Evolutionary conservation across 2,888 invertebrate genomes (phyloP).

Genomic region (Eucriotettix oculatus): DNA sequence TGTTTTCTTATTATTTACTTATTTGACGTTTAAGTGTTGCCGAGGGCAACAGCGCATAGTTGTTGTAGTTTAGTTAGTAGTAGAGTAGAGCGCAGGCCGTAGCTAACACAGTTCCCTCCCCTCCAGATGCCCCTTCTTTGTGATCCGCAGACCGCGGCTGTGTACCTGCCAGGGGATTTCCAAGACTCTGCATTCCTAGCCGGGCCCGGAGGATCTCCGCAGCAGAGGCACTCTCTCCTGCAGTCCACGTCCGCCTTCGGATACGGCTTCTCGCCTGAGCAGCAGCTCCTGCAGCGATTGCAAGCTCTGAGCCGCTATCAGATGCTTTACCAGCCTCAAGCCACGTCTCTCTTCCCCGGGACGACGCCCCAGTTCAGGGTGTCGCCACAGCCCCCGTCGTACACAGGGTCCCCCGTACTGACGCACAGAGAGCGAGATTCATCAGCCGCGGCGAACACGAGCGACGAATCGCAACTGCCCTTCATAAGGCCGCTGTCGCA

Average conservation of each 20-base stretch:
- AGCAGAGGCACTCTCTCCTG: slow-evolving; percentile 12
- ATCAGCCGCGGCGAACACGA: slow-evolving; percentile 19
- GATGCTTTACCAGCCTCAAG: slow-evolving; percentile 27
- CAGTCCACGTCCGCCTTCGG: slow-evolving; percentile 15
- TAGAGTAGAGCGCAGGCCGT: no score
- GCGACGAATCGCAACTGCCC: slow-evolving; percentile 20
- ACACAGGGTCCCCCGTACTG: slow-evolving; percentile 23
- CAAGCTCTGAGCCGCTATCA: slow-evolving; percentile 31
- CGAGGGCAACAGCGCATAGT: no score
- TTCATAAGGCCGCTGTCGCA: slow-evolving; percentile 53
- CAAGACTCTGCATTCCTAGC: slow-evolving; percentile 3
- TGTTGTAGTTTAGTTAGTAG: no score
- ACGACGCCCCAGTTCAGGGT: slow-evolving; percentile 15
- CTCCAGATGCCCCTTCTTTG: slow-evolving; percentile 12
- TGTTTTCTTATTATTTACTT: no score
- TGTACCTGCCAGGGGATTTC: slow-evolving; percentile 1
- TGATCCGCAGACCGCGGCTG: slow-evolving; percentile 11
- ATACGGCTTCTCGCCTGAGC: slow-evolving; percentile 27
- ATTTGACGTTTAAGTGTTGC: no score
- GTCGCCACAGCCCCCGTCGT: slow-evolving; percentile 21
- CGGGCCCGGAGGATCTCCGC: slow-evolving; percentile 8
- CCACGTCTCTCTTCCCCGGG: slow-evolving; percentile 17
- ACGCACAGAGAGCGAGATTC: slow-evolving; percentile 11
- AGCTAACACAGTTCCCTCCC: no score
- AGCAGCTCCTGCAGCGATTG: slow-evolving; percentile 33